Evolutionary conservation across 1,140 invertebrate species (phyloP).

Genomic region (Holcopasites calliopsidis): DNA sequence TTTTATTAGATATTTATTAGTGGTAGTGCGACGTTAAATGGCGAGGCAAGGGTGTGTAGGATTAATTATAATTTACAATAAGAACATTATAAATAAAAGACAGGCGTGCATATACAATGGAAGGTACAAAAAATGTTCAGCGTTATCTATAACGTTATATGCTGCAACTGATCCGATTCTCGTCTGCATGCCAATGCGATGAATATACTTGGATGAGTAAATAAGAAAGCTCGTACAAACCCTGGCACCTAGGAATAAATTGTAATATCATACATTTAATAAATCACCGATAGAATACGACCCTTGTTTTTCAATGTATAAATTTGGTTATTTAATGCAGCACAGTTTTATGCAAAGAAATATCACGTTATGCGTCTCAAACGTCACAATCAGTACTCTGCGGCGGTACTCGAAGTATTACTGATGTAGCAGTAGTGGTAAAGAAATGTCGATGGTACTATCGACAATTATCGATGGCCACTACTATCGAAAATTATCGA

Average conservation of each 20-base stretch:
- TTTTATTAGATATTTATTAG: neutral
- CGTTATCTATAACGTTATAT: neutral
- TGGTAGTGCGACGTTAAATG: neutral
- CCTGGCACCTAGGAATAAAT: neutral
- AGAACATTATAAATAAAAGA: neutral
- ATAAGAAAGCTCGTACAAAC: neutral
- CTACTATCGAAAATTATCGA: too few relatives aligned
- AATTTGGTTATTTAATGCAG: neutral
- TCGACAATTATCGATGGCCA: too few relatives aligned
- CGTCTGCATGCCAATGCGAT: slow-evolving; percentile 9
- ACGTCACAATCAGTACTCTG: neutral
- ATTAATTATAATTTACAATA: neutral
- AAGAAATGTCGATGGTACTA: too few relatives aligned
- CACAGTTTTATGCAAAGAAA: neutral
- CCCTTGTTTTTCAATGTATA: neutral
- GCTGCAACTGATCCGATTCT: neutral
- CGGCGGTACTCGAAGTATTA: neutral
- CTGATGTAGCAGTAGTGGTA: slow-evolving; percentile 11
- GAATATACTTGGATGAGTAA: neutral
- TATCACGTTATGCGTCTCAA: neutral
- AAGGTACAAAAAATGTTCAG: neutral
- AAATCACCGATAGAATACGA: neutral
- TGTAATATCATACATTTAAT: neutral
- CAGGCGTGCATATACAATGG: neutral
- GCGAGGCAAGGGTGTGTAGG: neutral